Conservation (phyloP, 2,888 invertebrate species). For the Hydrotaea cyrtoneurina region DNA sequence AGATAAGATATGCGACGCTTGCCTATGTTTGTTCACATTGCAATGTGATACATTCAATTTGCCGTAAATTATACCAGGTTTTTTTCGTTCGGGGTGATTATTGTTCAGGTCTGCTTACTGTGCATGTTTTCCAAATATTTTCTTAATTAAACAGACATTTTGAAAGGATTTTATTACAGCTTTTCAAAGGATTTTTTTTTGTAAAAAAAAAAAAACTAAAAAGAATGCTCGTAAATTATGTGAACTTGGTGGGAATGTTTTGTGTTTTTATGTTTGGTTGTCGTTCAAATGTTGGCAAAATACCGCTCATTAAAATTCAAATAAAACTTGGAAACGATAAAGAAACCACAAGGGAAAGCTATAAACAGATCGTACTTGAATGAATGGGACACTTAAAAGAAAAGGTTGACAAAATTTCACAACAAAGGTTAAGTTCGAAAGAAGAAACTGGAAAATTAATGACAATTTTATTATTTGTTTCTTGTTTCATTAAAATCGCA, state of each 20-base stretch:
- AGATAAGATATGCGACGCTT: neutral
- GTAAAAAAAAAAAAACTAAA: too few relatives aligned
- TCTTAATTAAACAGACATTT: conserved; percentile 45
- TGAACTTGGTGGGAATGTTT: conserved; percentile 16
- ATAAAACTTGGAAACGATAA: conserved; percentile 24
- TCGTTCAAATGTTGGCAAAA: conserved; percentile 43
- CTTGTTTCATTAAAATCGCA: too few relatives aligned
- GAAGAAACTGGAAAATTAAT: too few relatives aligned
- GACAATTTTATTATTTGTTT: too few relatives aligned
- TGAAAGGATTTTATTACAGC: conserved; percentile 35
- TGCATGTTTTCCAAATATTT: conserved; percentile 37
- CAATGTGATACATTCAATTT: conserved; percentile 51
- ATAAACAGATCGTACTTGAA: conserved; percentile 2
- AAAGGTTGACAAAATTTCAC: too few relatives aligned
- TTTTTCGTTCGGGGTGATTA: conserved; percentile 46
- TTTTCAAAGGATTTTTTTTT: conserved; percentile 30
- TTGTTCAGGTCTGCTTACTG: too few relatives aligned
- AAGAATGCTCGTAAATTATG: too few relatives aligned
- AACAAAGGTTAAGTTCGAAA: too few relatives aligned
- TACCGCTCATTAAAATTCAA: conserved; percentile 42
- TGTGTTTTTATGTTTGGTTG: too few relatives aligned
- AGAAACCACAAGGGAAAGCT: neutral
- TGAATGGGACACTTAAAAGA: too few relatives aligned
- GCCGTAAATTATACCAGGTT: conserved; percentile 33
- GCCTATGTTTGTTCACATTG: conserved; percentile 41